phyloP scores from a whole-genome alignment of 64 coral and sea anemone genomes.

The Catalaphyllia jardinei region DNA sequence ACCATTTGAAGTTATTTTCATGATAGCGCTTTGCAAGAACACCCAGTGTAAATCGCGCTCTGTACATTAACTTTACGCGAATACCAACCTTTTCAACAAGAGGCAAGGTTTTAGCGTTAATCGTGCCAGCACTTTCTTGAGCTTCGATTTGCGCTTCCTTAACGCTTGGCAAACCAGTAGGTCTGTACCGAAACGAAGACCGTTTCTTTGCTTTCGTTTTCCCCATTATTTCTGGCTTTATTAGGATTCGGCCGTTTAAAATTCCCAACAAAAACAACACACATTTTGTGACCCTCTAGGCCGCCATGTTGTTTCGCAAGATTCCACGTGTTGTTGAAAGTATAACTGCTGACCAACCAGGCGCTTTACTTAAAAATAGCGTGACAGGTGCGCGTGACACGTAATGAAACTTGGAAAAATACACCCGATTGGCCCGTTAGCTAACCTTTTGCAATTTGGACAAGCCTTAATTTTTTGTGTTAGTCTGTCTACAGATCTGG shows the following conservation, averaged over 20 bases:
- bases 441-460: no score
- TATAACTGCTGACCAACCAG: not conserved
- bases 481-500: no score
- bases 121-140: constrained; percentile 7
- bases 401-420: no score
- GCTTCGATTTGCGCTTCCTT: constrained; percentile 20
- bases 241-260: not conserved
- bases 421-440: no score
- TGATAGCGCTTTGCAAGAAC: no score
- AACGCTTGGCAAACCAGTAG: constrained; percentile 54
- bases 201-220: constrained; percentile 74
- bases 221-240: constrained; percentile 36
- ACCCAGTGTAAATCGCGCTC: no score
- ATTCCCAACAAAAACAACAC: not conserved
- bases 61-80: no score
- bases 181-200: constrained; percentile 28
- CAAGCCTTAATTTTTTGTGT: no score
- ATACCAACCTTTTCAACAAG: constrained; percentile 69
- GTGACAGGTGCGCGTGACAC: not conserved
- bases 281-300: not conserved
- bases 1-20: no score
- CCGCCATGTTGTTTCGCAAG: constrained; percentile 36
- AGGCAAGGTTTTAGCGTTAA: constrained; percentile 50
- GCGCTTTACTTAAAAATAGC: not conserved
- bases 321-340: not conserved